Conservation (phyloP, 1,140 invertebrate species). For the Tetragonula clypearis region DNA sequence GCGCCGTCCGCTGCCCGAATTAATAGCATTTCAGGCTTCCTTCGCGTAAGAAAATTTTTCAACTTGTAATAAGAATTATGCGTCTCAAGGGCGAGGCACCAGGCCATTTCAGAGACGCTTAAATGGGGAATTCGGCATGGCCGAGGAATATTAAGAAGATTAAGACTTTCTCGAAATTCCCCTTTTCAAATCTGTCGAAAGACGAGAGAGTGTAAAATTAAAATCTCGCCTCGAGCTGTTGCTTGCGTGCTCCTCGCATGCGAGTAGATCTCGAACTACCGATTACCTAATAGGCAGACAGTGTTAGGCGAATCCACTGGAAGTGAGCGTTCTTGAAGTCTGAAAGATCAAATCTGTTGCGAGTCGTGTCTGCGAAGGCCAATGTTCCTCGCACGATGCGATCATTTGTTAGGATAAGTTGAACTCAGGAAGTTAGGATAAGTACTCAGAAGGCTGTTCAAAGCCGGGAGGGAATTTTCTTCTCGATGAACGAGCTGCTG, state of each 20-base stretch:
- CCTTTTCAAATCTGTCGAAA: too few species aligned
- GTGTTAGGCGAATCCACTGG: neutral
- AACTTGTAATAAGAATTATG: too few species aligned
- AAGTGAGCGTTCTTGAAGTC: neutral
- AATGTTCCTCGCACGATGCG: neutral
- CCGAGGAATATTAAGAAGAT: too few species aligned
- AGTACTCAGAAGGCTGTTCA: too few species aligned
- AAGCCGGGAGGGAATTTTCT: neutral
- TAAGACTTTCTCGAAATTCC: too few species aligned
- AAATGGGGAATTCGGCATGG: too few species aligned
- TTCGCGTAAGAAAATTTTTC: too few species aligned
- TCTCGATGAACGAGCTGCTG: neutral
- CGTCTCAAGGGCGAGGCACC: too few species aligned
- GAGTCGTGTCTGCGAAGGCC: neutral
- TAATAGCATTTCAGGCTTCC: too few species aligned
- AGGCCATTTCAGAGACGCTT: too few species aligned
- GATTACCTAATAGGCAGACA: neutral
- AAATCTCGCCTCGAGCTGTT: neutral
- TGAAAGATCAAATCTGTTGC: neutral
- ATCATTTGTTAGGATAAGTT: neutral
- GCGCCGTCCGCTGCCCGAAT: too few species aligned
- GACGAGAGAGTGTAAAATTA: neutral
- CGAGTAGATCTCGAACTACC: neutral
- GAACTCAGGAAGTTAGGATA: too few species aligned
- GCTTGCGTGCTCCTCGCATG: neutral